Evolutionary conservation across 2,797 vertebrate genomes (phyloP).

Genomic region (Avahi laniger): DNA sequence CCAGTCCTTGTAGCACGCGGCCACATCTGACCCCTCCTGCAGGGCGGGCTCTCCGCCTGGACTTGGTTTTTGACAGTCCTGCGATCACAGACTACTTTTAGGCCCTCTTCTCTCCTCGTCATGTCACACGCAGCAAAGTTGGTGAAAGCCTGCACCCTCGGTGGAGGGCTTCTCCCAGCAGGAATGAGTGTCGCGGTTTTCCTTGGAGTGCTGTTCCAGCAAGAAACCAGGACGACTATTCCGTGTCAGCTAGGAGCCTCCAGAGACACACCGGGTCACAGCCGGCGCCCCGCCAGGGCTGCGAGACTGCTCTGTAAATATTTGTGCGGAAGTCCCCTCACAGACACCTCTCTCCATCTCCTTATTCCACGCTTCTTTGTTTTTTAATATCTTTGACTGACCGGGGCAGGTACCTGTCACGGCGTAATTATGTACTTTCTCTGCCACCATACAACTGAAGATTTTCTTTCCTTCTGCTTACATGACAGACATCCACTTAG

Average conservation of each 20-base stretch:
- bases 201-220: slow-evolving; percentile 40
- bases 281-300: slow-evolving; percentile 65
- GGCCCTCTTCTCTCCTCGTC: neutral
- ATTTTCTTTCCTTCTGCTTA: slow-evolving; percentile 35
- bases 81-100: neutral
- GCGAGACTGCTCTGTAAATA: slow-evolving; percentile 67
- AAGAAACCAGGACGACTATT: slow-evolving; percentile 50
- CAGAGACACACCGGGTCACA: slow-evolving; percentile 43
- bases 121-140: neutral
- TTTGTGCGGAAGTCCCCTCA: slow-evolving; percentile 65
- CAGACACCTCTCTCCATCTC: slow-evolving; percentile 18
- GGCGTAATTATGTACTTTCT: slow-evolving; percentile 62
- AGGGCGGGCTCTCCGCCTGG: too few relatives aligned
- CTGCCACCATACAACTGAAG: neutral
- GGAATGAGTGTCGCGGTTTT: neutral
- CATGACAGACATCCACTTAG: slow-evolving; percentile 49
- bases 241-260: slow-evolving; percentile 46
- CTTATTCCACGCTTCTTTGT: slow-evolving; percentile 42
- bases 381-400: slow-evolving; percentile 63
- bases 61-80: neutral
- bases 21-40: neutral
- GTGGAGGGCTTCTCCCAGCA: neutral
- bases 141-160: too few relatives aligned
- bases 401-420: slow-evolving; percentile 37
- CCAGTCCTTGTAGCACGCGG: neutral